phyloP scores from a whole-genome alignment of 2,113 vertebrate genomes.

The Dipodomys merriami region DNA sequence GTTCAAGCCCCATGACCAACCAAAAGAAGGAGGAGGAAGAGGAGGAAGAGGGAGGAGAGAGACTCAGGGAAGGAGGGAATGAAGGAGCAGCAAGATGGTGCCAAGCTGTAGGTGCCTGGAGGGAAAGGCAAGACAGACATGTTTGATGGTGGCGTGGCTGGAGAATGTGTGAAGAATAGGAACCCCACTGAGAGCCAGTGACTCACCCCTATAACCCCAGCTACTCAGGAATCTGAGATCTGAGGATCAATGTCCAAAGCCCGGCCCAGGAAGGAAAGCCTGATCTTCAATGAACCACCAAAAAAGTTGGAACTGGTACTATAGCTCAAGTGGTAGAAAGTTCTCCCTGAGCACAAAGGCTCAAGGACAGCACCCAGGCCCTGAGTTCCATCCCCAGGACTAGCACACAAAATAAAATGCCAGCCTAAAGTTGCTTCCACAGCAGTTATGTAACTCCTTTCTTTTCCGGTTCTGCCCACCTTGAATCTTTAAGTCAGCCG shows the following conservation, averaged over 20 bases:
- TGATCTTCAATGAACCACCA: too few species aligned
- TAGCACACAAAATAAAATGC: neutral
- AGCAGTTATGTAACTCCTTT: neutral
- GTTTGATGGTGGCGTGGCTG: neutral
- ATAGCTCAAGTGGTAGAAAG: too few species aligned
- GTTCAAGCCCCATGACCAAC: too few species aligned
- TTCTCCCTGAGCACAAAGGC: too few species aligned
- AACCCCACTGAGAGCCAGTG: neutral
- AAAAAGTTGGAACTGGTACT: too few species aligned
- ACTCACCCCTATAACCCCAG: too few species aligned
- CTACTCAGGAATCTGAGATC: too few species aligned
- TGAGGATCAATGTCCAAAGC: too few species aligned
- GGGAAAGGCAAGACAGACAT: neutral
- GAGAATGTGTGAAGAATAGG: neutral
- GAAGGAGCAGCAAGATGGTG: neutral
- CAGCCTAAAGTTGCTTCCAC: constrained; percentile 5
- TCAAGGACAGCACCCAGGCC: too few species aligned
- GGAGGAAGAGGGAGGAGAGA: neutral
- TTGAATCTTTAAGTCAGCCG: constrained; percentile 46
- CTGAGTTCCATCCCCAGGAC: too few species aligned
- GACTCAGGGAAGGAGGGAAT: neutral
- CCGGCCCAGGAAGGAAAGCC: too few species aligned
- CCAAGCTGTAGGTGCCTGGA: neutral
- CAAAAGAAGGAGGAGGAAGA: too few species aligned
- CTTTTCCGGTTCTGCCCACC: neutral